Evolutionary conservation across 2,113 vertebrate species (phyloP).

Genomic region (Morone saxatilis): DNA sequence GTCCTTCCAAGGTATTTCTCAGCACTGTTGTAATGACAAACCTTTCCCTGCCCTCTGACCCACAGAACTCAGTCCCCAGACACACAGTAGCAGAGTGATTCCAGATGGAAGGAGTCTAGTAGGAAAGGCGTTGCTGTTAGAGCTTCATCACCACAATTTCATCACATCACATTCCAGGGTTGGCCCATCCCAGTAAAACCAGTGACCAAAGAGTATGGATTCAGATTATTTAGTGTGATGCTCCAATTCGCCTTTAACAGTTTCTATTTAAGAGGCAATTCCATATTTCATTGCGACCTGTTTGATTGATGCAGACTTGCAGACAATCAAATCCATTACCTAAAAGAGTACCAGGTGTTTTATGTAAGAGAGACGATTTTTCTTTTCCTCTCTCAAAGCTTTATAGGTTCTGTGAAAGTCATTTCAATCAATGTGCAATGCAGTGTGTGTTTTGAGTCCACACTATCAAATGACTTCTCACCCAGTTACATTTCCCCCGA

Average conservation of each 20-base stretch:
- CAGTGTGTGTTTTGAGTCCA: constrained; percentile 56
- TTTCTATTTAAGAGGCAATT: constrained; percentile 4
- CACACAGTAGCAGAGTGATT: constrained; percentile 78
- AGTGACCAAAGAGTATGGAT: background rate
- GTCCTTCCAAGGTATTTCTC: constrained; percentile 64
- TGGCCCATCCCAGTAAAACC: constrained; percentile 30
- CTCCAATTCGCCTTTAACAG: constrained; percentile 18
- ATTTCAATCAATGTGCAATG: constrained; percentile 57
- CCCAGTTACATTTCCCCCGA: constrained; percentile 56
- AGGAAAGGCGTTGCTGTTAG: constrained; percentile 40
- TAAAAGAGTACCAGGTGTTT: constrained; percentile 63
- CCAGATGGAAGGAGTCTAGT: constrained; percentile 79
- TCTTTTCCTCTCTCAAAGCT: constrained; percentile 43
- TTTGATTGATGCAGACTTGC: constrained; percentile 30
- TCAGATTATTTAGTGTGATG: constrained; percentile 11
- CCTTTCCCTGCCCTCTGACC: constrained; percentile 80
- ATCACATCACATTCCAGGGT: constrained; percentile 21
- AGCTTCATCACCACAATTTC: constrained; percentile 51
- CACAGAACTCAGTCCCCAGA: constrained; percentile 64
- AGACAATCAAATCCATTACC: constrained; percentile 40
- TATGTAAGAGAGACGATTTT: constrained; percentile 17
- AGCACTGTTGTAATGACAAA: constrained; percentile 77
- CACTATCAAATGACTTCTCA: constrained; percentile 65
- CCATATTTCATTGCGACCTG: constrained; percentile 25
- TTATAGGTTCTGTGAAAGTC: constrained; percentile 63